Percentiles rank a stretch among this genome's conserved stretches.
phyloP scores from a whole-genome alignment of 2,888 invertebrate genomes.

The Galerucella pusilla region DNA sequence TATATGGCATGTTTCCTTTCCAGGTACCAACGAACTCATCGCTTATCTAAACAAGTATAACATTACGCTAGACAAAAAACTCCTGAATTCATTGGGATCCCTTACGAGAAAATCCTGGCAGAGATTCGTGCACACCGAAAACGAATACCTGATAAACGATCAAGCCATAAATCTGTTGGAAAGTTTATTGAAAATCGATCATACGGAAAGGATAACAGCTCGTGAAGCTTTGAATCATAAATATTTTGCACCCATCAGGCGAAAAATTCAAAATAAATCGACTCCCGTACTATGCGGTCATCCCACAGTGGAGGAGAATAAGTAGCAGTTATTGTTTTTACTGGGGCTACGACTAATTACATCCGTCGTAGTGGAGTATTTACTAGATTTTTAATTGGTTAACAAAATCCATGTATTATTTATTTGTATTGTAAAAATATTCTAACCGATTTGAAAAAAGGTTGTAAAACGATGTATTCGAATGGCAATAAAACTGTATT shows the following conservation, averaged over 20 bases:
- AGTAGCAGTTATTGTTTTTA: background rate
- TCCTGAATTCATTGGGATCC: conserved; percentile 53
- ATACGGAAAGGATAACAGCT: conserved; percentile 61
- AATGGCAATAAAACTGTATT: no score
- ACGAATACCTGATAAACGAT: conserved; percentile 62
- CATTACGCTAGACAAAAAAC: conserved; percentile 56
- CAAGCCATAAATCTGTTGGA: conserved; percentile 60
- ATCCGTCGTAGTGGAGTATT: background rate
- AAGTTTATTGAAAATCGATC: conserved; percentile 60
- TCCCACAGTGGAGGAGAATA: background rate
- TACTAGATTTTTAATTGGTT: background rate
- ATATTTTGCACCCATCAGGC: conserved; percentile 58
- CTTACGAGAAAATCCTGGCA: conserved; percentile 62
- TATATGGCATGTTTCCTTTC: conserved; percentile 21
- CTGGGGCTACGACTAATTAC: background rate
- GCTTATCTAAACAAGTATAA: conserved; percentile 61
- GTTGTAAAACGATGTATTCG: no score
- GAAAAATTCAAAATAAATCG: conserved; percentile 39
- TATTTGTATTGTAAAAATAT: no score
- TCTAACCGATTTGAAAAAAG: no score
- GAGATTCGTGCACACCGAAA: conserved; percentile 61
- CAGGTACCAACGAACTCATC: conserved; percentile 58
- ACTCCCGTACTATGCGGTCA: conserved; percentile 18
- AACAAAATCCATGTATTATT: background rate
- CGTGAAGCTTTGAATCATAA: conserved; percentile 61